These are phyloP conservation scores for Rhamphomyia laevipes DNA, from an alignment of 2,888 invertebrate species.

Conservation along the genomic window DNA sequence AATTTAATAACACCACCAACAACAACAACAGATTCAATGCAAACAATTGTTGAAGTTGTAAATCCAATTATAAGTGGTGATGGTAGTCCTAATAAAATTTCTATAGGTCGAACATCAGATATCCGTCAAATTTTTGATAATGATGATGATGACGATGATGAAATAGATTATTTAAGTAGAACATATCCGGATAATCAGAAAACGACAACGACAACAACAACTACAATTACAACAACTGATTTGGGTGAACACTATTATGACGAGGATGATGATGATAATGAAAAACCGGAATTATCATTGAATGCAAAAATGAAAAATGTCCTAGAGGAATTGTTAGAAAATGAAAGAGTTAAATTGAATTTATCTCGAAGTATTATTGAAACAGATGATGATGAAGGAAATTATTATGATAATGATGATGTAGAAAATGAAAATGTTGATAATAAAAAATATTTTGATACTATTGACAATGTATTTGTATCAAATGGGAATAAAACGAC, in stretches of 20 bases:
- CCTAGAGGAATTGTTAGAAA: conserved; percentile 35
- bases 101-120: conserved; percentile 29
- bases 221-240: too few relatives aligned
- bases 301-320: conserved; percentile 41
- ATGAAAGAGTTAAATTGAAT: conserved; percentile 38
- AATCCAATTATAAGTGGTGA: conserved; percentile 37
- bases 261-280: background rate
- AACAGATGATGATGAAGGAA: conserved; percentile 16
- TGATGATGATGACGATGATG: conserved; percentile 13
- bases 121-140: conserved; percentile 10
- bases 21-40: conserved; percentile 13
- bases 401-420: conserved; percentile 20
- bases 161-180: background rate
- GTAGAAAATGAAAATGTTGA: conserved; percentile 16
- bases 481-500: conserved; percentile 1
- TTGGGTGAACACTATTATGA: background rate
- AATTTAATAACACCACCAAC: conserved; percentile 5
- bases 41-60: conserved; percentile 37
- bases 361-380: conserved; percentile 37
- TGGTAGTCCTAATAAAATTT: conserved; percentile 33
- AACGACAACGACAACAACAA: too few relatives aligned
- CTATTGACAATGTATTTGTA: conserved; percentile 3
- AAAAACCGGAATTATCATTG: conserved; percentile 30
- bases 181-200: background rate
- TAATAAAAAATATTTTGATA: conserved; percentile 7